These are phyloP conservation scores for Nasalis larvatus DNA, from an alignment of 2,113 vertebrate species.

Conservation along the genomic window DNA sequence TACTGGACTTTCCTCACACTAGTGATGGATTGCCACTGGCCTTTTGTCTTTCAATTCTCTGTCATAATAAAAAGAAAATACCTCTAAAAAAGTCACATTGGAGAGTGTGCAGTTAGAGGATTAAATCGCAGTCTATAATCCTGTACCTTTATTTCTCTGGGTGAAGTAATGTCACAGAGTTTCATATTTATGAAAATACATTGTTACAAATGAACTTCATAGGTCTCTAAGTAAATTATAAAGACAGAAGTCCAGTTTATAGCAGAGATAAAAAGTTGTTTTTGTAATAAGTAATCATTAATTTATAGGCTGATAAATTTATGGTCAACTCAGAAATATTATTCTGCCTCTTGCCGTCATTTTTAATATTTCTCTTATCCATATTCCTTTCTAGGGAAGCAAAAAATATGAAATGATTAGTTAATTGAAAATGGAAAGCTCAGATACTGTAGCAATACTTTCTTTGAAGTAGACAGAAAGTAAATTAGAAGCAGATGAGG, in stretches of 20 bases:
- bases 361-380: background rate
- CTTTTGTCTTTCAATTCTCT: conserved; percentile 58
- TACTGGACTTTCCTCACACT: conserved; percentile 16
- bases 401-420: background rate
- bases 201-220: background rate
- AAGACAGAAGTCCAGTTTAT: background rate
- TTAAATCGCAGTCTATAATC: background rate
- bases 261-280: background rate
- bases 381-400: background rate
- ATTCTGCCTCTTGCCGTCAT: background rate
- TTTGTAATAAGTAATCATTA: background rate
- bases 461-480: background rate
- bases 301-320: background rate
- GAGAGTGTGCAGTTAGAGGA: background rate
- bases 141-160: background rate
- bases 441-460: background rate
- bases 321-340: background rate
- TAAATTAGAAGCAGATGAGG: background rate
- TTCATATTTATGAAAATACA: conserved; percentile 12
- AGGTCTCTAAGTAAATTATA: background rate
- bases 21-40: conserved; percentile 20
- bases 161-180: background rate
- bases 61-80: conserved; percentile 40
- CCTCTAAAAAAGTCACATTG: background rate
- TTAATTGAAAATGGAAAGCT: background rate